Percentiles rank a stretch among this genome's conserved stretches.
phyloP scores from a whole-genome alignment of 2,888 invertebrate genomes.

The Lycophotia porphyrea region DNA sequence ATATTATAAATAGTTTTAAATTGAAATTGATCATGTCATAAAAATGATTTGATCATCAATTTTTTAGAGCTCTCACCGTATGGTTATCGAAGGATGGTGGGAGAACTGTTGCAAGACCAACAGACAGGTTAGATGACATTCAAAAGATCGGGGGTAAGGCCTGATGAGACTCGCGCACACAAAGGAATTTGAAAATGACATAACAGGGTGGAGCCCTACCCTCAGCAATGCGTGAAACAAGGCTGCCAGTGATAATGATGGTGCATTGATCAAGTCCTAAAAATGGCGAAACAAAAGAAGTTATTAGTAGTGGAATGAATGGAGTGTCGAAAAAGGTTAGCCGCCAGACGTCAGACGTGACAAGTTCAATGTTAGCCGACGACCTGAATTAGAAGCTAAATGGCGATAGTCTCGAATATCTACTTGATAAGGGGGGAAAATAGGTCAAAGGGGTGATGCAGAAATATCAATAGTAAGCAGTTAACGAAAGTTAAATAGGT shows the following conservation, averaged over 20 bases:
- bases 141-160: neutral
- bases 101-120: neutral
- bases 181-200: fast-evolving
- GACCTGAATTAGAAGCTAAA: conserved; percentile 71
- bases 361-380: conserved; percentile 75
- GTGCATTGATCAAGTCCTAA: neutral
- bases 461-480: neutral
- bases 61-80: neutral
- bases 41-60: too few species aligned
- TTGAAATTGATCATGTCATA: too few species aligned
- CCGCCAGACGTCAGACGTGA: conserved; percentile 62
- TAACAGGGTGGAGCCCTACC: fast-evolving
- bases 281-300: neutral
- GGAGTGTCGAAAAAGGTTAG: conserved; percentile 36
- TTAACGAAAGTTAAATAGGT: neutral
- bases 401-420: conserved; percentile 68
- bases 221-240: neutral
- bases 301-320: conserved; percentile 16
- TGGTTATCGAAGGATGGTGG: neutral
- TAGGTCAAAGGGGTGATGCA: conserved; percentile 60
- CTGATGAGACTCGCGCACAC: neutral
- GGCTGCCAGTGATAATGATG: neutral
- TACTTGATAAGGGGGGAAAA: conserved; percentile 51
- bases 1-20: too few species aligned
- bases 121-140: neutral